Evolutionary conservation across 2,888 invertebrate genomes (phyloP).

Genomic region (Tinea trinotella): DNA sequence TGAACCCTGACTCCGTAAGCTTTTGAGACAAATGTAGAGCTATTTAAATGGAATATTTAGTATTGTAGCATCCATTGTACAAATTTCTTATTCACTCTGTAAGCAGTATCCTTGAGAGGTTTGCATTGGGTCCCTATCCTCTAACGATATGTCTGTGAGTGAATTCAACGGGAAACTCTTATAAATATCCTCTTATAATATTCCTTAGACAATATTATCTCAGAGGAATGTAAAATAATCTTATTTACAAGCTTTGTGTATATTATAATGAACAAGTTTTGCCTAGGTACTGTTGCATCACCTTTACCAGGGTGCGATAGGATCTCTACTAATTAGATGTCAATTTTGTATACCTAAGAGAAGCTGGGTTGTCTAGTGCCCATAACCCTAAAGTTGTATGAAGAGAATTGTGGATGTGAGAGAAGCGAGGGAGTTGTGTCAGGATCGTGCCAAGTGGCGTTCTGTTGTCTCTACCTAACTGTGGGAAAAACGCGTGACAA

Average conservation of each 20-base stretch:
- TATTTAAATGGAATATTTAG: constrained; percentile 63
- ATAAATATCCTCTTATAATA: background rate
- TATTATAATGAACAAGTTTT: too few species aligned
- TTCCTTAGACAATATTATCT: background rate
- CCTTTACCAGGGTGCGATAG: too few species aligned
- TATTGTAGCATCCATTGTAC: constrained; percentile 52
- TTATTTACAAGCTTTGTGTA: constrained; percentile 22
- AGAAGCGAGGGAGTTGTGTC: too few species aligned
- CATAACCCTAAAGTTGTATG: too few species aligned
- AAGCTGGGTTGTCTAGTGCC: too few species aligned
- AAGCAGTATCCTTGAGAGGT: constrained; percentile 44
- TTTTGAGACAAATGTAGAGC: constrained; percentile 59
- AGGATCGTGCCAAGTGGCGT: too few species aligned
- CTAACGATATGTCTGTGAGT: constrained; percentile 28
- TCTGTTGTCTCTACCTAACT: too few species aligned
- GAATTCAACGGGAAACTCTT: background rate
- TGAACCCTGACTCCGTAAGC: constrained; percentile 46
- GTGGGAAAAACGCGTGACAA: too few species aligned
- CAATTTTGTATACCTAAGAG: too few species aligned
- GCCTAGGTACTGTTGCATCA: too few species aligned
- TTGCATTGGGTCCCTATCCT: constrained; percentile 31
- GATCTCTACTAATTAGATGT: too few species aligned
- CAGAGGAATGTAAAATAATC: background rate
- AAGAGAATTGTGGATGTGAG: too few species aligned
- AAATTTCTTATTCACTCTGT: constrained; percentile 57